Conservation (phyloP, 1,140 invertebrate species). For the Cataglyphis hispanica region DNA sequence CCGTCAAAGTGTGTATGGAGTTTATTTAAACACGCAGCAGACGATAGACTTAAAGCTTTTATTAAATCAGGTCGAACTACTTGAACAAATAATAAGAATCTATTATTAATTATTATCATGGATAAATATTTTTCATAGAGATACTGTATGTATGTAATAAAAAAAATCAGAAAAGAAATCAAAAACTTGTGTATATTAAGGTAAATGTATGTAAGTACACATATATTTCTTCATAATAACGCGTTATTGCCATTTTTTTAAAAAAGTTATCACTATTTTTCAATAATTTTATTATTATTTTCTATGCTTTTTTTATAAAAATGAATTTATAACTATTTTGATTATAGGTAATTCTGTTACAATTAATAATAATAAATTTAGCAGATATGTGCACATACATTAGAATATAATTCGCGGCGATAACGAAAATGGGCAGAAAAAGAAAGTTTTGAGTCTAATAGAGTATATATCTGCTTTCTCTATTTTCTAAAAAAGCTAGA, state of each 20-base stretch:
- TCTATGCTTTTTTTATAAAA: neutral
- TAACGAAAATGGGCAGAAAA: neutral
- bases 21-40: constrained; percentile 44
- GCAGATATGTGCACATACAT: too few species aligned
- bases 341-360: neutral
- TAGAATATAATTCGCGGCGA: neutral
- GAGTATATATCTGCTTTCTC: neutral
- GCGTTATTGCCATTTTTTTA: neutral
- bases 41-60: constrained; percentile 51
- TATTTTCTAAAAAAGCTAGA: too few species aligned
- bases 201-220: neutral
- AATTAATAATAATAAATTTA: neutral
- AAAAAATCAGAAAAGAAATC: neutral
- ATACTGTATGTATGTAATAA: neutral
- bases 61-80: constrained; percentile 55
- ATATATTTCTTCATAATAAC: too few species aligned
- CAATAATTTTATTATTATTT: neutral
- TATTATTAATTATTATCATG: constrained; percentile 55
- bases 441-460: neutral
- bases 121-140: constrained; percentile 1
- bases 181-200: neutral
- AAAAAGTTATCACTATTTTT: neutral
- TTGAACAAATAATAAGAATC: constrained; percentile 48
- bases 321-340: too few species aligned
- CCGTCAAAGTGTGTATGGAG: constrained; percentile 13